These are phyloP conservation scores for Mesorhabditis belari DNA, from an alignment of 2,888 invertebrate genomes.

Conservation along the genomic window DNA sequence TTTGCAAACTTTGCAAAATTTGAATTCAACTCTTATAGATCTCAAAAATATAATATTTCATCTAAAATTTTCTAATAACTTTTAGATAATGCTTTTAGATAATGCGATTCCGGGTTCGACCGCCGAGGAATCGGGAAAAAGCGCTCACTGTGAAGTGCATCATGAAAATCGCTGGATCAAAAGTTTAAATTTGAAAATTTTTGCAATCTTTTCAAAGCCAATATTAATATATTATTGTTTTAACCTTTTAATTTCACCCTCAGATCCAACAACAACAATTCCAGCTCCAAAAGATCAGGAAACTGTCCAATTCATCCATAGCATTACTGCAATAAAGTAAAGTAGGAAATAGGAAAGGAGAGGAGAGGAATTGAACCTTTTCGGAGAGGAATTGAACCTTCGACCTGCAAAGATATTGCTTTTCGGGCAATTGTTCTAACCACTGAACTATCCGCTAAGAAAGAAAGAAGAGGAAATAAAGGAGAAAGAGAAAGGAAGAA, in stretches of 20 bases:
- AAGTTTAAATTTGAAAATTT: conserved; percentile 19
- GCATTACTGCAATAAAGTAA: too few species aligned
- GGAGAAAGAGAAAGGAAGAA: too few species aligned
- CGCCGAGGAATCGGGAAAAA: conserved; percentile 88
- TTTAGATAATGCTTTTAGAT: conserved; percentile 20
- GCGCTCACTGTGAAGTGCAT: conserved; percentile 86
- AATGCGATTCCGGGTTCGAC: conserved; percentile 68
- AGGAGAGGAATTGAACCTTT: too few species aligned
- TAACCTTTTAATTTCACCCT: background rate
- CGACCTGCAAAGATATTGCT: too few species aligned
- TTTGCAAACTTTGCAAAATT: background rate
- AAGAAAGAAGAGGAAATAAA: too few species aligned
- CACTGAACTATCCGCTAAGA: too few species aligned
- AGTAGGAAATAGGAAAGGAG: too few species aligned
- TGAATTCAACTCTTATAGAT: conserved; percentile 3
- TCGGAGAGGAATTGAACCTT: too few species aligned
- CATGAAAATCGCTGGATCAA: conserved; percentile 53
- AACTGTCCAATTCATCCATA: too few species aligned
- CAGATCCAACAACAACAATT: background rate
- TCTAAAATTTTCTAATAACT: background rate
- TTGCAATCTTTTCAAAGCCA: background rate
- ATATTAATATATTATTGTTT: background rate
- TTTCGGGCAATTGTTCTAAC: too few species aligned
- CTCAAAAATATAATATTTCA: too few species aligned
- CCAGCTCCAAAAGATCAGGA: too few species aligned